Evolutionary conservation across 2,888 invertebrate species (phyloP).

Genomic region (Melinaea menophilus): DNA sequence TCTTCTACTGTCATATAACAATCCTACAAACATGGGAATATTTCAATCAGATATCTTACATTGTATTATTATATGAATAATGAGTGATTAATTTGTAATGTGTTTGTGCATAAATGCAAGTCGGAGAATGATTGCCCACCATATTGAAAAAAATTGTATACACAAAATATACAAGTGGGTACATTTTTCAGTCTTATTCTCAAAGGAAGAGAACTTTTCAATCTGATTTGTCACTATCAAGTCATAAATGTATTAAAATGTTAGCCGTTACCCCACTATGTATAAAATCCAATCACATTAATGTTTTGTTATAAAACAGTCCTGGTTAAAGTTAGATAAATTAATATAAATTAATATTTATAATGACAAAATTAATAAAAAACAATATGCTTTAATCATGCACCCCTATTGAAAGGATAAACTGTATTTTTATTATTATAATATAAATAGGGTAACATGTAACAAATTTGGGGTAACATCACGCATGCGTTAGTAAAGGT

Average conservation of each 20-base stretch:
- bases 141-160: not conserved
- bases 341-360: too few relatives aligned
- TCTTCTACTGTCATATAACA: conserved; percentile 28
- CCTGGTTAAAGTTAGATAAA: not conserved
- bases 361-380: too few relatives aligned
- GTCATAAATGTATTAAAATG: conserved; percentile 5
- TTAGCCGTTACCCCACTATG: too few relatives aligned
- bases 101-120: conserved; percentile 11
- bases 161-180: not conserved
- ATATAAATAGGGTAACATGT: too few relatives aligned
- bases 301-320: conserved; percentile 7
- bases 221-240: not conserved
- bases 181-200: conserved; percentile 1
- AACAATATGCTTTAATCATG: too few relatives aligned
- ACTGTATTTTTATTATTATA: too few relatives aligned
- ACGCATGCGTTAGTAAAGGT: too few relatives aligned
- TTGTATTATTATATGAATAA: not conserved
- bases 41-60: not conserved
- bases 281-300: conserved; percentile 2
- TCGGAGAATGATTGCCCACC: conserved; percentile 3
- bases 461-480: too few relatives aligned
- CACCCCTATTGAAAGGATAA: too few relatives aligned
- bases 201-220: not conserved
- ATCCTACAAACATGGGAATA: conserved; percentile 31
- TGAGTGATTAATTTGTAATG: not conserved